phyloP scores from a whole-genome alignment of 2,797 vertebrate genomes.

The Sebastes itinus region DNA sequence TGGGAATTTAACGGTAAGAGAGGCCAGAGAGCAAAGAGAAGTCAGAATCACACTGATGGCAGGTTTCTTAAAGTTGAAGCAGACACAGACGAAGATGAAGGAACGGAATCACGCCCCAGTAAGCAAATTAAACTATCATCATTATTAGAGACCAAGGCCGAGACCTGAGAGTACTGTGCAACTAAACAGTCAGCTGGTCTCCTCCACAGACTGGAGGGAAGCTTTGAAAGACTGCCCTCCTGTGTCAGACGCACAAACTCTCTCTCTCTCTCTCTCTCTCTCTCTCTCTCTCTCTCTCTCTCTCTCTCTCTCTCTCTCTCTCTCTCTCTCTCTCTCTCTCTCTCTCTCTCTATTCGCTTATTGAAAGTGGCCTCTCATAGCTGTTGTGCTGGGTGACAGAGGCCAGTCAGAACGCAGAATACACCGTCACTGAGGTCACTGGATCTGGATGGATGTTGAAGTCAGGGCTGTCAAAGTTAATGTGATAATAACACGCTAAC shows the following conservation, averaged over 20 bases:
- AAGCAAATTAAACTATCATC: neutral
- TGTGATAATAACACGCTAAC: too few relatives aligned
- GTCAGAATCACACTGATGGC: neutral
- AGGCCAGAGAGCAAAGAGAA: neutral
- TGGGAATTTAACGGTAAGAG: neutral
- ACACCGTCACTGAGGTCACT: neutral
- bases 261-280: neutral
- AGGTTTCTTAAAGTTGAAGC: neutral
- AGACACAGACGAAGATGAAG: neutral
- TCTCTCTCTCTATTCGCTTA: neutral
- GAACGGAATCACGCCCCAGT: neutral
- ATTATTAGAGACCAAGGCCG: neutral
- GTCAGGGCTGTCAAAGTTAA: too few relatives aligned
- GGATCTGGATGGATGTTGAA: neutral
- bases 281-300: neutral
- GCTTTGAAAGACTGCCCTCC: constrained; percentile 76
- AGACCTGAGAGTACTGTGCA: neutral
- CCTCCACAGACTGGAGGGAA: constrained; percentile 14
- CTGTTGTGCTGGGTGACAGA: neutral
- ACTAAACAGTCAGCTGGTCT: neutral
- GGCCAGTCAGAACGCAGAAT: constrained; percentile 4
- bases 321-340: neutral
- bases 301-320: too few relatives aligned
- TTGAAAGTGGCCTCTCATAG: neutral
- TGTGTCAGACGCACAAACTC: constrained; percentile 67